These are phyloP conservation scores for Heliocidaris erythrogramma DNA, from an alignment of 35 echinoderm and acorn worm genomes.

Conservation along the genomic window DNA sequence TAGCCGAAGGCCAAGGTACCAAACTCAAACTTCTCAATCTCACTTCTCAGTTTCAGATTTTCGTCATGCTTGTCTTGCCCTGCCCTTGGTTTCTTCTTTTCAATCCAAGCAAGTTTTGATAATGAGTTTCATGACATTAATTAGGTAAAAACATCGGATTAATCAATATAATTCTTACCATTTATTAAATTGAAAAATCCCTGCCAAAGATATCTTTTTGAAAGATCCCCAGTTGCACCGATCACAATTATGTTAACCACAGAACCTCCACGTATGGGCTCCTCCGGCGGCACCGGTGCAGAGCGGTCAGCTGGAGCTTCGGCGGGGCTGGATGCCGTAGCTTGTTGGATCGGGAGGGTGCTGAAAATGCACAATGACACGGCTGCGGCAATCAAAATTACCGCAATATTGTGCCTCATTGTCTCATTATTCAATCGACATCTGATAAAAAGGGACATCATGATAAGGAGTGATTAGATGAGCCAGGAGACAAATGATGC, in stretches of 20 bases:
- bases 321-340: background rate
- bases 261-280: background rate
- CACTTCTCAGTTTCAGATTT: too few relatives aligned
- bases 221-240: constrained; percentile 83
- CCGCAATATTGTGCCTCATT: background rate
- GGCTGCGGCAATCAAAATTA: background rate
- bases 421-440: background rate
- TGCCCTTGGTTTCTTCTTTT: too few relatives aligned
- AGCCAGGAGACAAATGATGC: background rate
- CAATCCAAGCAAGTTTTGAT: too few relatives aligned
- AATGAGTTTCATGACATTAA: too few relatives aligned
- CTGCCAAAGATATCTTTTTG: constrained; percentile 95
- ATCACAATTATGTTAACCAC: constrained; percentile 74
- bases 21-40: too few relatives aligned
- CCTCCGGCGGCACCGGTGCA: background rate
- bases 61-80: too few relatives aligned
- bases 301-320: background rate
- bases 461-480: background rate
- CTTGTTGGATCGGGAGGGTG: background rate
- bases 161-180: constrained; percentile 30
- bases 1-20: too few relatives aligned
- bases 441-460: background rate
- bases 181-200: constrained; percentile 88
- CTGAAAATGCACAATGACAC: background rate
- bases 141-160: too few relatives aligned